Percentiles rank a stretch among this genome's conserved stretches.
These are phyloP conservation scores for Vanessa atalanta DNA, from an alignment of 1,140 invertebrate genomes.

Conservation along the genomic window DNA sequence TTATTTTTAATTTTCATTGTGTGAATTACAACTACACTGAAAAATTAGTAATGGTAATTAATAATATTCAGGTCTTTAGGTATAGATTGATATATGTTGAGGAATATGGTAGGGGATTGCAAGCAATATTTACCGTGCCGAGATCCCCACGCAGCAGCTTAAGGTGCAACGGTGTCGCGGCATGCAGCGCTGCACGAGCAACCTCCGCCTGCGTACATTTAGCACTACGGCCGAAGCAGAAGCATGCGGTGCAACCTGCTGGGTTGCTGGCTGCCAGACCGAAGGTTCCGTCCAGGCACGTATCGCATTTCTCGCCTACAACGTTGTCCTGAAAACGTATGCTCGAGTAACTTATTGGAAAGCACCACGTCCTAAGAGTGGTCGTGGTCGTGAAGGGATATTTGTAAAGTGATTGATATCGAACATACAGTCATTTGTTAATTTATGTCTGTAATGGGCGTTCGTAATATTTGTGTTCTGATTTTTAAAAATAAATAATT, in stretches of 20 bases:
- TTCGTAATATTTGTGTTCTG: too few species aligned
- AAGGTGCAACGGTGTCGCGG: constrained; percentile 77
- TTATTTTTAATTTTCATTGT: not conserved
- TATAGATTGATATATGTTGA: not conserved
- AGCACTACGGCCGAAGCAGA: constrained; percentile 92
- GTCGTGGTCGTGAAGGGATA: too few species aligned
- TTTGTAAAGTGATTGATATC: too few species aligned
- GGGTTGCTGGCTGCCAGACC: constrained; percentile 87
- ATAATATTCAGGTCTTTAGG: not conserved
- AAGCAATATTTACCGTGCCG: constrained; percentile 44
- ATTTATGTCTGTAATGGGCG: too few species aligned
- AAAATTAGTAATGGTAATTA: not conserved
- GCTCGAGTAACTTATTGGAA: not conserved
- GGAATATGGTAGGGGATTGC: not conserved
- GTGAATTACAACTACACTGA: not conserved
- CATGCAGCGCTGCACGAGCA: constrained; percentile 87
- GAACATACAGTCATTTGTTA: too few species aligned
- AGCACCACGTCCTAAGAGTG: too few species aligned
- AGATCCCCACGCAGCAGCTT: constrained; percentile 50
- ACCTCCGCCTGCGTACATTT: constrained; percentile 89
- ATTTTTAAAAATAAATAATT: too few species aligned
- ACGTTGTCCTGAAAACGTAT: constrained; percentile 85
- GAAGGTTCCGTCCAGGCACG: constrained; percentile 92
- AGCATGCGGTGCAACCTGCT: constrained; percentile 92
- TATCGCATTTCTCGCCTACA: constrained; percentile 90